These are phyloP conservation scores for Philonicus albiceps DNA, from an alignment of 2,888 invertebrate genomes.

Conservation along the genomic window DNA sequence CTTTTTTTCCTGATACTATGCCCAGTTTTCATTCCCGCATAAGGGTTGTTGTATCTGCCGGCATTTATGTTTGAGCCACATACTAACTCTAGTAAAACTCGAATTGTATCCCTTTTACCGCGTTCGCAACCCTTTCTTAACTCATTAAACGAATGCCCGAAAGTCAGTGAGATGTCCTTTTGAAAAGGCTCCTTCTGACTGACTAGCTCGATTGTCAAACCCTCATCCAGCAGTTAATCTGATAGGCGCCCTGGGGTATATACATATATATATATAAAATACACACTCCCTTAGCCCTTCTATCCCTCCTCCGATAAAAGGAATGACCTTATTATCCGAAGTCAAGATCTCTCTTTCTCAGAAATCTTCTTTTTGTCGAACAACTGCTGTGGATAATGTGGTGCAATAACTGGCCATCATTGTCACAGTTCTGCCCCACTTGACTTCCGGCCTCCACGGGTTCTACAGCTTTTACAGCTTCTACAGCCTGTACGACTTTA, in stretches of 20 bases:
- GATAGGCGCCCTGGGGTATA: neutral
- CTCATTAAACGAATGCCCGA: neutral
- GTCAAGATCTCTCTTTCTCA: neutral
- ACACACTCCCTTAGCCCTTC: neutral
- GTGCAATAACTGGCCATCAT: constrained; percentile 1
- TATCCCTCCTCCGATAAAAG: neutral
- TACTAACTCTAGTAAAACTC: neutral
- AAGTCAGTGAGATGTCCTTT: neutral
- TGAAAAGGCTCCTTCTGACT: neutral
- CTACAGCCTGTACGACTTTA: neutral
- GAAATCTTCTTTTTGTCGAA: neutral
- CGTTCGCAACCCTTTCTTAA: neutral
- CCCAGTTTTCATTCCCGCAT: neutral
- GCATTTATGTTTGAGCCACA: neutral
- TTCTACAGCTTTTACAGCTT: neutral
- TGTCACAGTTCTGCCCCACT: neutral
- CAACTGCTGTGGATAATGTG: constrained; percentile 7
- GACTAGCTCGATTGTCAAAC: constrained; percentile 2
- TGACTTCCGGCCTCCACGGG: neutral
- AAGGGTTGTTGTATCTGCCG: neutral
- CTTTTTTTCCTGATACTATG: neutral
- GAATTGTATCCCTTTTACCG: neutral
- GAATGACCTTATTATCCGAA: neutral
- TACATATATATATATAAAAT: neutral
- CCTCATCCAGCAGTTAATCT: neutral